A percentile compares a stretch with the other conserved stretches of the same genome.
These are phyloP conservation scores for Urosaurus nigricauda DNA, from an alignment of 2,797 vertebrate species.

Conservation along the genomic window DNA sequence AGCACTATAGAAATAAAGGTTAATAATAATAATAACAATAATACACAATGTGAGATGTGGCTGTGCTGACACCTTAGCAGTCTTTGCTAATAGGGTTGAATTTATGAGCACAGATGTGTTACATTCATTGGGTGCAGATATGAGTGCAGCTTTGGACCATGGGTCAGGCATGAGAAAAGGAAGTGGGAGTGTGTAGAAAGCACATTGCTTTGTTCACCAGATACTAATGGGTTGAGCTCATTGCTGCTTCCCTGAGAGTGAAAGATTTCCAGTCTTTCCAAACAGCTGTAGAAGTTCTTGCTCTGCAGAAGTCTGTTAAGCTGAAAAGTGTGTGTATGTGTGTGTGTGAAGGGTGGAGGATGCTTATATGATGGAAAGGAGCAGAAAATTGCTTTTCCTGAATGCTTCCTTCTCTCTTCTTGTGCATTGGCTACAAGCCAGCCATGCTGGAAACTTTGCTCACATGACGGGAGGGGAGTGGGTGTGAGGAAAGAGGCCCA, in stretches of 20 bases:
- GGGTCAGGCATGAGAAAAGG: background rate
- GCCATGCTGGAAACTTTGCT: slow-evolving; percentile 79
- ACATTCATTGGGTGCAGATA: background rate
- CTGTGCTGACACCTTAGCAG: background rate
- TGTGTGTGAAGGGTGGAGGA: background rate
- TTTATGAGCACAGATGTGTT: background rate
- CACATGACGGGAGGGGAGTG: slow-evolving; percentile 73
- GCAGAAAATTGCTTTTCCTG: slow-evolving; percentile 76
- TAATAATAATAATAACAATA: no score
- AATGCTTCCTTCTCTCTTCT: slow-evolving; percentile 73
- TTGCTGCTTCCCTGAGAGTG: slow-evolving; percentile 2
- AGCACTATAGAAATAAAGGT: no score
- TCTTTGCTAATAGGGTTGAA: background rate
- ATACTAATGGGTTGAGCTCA: background rate
- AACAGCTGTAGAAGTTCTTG: slow-evolving; percentile 14
- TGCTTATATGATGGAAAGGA: slow-evolving; percentile 57
- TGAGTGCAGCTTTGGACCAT: background rate
- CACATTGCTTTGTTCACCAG: accelerated
- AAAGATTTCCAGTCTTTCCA: background rate
- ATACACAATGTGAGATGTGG: background rate
- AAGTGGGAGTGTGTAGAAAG: background rate
- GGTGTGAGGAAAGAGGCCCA: slow-evolving; percentile 68
- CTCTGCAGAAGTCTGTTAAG: slow-evolving; percentile 20
- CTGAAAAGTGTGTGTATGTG: slow-evolving; percentile 37
- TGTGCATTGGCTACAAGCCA: slow-evolving; percentile 75